Evolutionary conservation across 2,113 vertebrate genomes (phyloP).

Genomic region (Heliornis fulica): DNA sequence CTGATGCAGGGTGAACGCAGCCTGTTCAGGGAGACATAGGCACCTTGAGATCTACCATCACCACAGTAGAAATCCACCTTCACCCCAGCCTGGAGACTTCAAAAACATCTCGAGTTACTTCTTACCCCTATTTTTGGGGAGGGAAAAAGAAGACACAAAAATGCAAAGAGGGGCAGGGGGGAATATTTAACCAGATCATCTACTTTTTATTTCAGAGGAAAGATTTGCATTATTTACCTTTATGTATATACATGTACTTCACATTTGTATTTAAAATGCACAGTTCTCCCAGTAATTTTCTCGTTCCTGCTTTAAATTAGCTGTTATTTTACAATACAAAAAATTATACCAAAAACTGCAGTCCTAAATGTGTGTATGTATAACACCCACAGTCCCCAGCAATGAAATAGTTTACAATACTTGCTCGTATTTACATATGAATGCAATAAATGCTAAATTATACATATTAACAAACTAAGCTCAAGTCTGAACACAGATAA

Average conservation of each 20-base stretch:
- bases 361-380: constrained; percentile 81
- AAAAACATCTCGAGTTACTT: neutral
- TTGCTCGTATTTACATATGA: constrained; percentile 91
- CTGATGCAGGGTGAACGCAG: neutral
- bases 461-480: constrained; percentile 93
- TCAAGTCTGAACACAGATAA: constrained; percentile 60
- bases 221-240: constrained; percentile 83
- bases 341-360: constrained; percentile 80
- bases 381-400: constrained; percentile 74
- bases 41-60: neutral
- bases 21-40: neutral
- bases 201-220: constrained; percentile 90
- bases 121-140: fast-evolving
- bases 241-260: constrained; percentile 90
- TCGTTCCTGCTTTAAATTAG: constrained; percentile 79
- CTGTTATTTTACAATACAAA: constrained; percentile 94
- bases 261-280: constrained; percentile 86
- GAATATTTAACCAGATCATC: constrained; percentile 65
- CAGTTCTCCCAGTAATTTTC: constrained; percentile 74
- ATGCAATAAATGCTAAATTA: constrained; percentile 89
- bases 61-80: fast-evolving
- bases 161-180: fast-evolving
- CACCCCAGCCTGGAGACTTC: neutral
- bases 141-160: neutral
- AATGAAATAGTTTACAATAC: constrained; percentile 92